A percentile compares a stretch with the other conserved stretches of the same genome.
phyloP scores from a whole-genome alignment of 2,113 vertebrate species.

The Tyrannus savana region DNA sequence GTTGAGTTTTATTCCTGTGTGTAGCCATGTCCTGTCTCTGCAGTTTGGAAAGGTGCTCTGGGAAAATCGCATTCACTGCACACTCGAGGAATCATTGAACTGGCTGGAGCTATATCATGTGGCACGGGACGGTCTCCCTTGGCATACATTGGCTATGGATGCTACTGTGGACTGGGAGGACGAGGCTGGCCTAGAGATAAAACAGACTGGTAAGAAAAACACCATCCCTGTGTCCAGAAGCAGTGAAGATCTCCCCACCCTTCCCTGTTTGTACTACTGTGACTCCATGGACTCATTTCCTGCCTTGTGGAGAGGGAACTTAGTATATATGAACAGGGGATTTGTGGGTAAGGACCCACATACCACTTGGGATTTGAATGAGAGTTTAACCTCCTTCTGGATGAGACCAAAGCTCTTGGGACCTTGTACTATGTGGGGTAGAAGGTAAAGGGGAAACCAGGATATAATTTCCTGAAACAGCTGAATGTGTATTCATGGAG shows the following conservation, averaged over 20 bases:
- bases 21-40: neutral
- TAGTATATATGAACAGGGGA: neutral
- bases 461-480: neutral
- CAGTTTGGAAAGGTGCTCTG: conserved; percentile 70
- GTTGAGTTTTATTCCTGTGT: neutral
- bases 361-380: neutral
- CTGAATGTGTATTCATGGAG: neutral
- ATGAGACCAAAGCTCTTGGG: neutral
- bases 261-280: neutral
- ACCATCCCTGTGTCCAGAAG: neutral
- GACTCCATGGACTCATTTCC: neutral
- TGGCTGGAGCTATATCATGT: conserved; percentile 83
- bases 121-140: conserved; percentile 80
- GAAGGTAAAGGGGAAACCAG: neutral
- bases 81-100: conserved; percentile 82
- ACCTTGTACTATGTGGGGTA: neutral
- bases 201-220: conserved; percentile 83
- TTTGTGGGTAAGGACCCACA: neutral
- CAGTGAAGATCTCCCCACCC: neutral
- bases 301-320: neutral
- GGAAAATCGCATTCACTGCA: conserved; percentile 66
- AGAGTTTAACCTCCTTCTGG: neutral
- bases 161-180: conserved; percentile 89
- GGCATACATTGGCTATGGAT: conserved; percentile 84
- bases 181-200: conserved; percentile 83